Base-by-base conservation (phyloP, 2,797 vertebrate species). In the Propithecus perrieri region DNA sequence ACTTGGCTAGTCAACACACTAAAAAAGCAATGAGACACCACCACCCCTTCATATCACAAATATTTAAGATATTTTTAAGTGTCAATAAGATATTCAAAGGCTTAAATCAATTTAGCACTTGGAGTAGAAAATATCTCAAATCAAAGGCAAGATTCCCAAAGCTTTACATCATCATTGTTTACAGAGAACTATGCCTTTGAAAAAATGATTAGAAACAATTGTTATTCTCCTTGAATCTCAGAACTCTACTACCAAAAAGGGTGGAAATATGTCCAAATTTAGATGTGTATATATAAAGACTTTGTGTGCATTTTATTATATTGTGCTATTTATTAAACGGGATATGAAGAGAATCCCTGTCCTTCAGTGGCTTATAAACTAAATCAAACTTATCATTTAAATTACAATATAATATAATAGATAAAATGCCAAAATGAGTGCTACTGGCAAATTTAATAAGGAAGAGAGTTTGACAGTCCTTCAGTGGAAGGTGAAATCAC, bases 101-200 rank as follows among this genome's bases (percentile, higher is more conserved):
- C 84, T 93, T 97, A 97, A 96, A 85, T 94, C 46, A 89, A 11
- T 79, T 96, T 97, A 93, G 88, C 65, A 92, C 71, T 95, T 28
- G 18, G 48, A 92, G 28, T 48, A 96, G 63, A 95, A 89, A 97
- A 79, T 75, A 96, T 92, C 85, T 96, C 48, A 69, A 95, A 89
- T 95, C 84, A 93, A 87, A 97, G 87, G 85, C 75, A 95, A 95
- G 71, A 96, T 96, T 96, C 87, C 46, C 90, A 86, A 97, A 87
- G 79, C 26, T 87, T 93, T 89, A 93, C 35, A 92, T 93, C 83
- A 96, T 80, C 55, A 75, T 76, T 94, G 86, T 95, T 97, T 95
- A 81, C 57, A 84, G 63, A 87, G 18, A 92, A 76, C 57, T 96
- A 76, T 91, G 92, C 84, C 65, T 97, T 85, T 96, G 80, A 86